Evolutionary conservation across 1,140 invertebrate species (phyloP), one percentile per base, ranked within the genome.

Genomic region (Pygmarrhopalites habei): DNA sequence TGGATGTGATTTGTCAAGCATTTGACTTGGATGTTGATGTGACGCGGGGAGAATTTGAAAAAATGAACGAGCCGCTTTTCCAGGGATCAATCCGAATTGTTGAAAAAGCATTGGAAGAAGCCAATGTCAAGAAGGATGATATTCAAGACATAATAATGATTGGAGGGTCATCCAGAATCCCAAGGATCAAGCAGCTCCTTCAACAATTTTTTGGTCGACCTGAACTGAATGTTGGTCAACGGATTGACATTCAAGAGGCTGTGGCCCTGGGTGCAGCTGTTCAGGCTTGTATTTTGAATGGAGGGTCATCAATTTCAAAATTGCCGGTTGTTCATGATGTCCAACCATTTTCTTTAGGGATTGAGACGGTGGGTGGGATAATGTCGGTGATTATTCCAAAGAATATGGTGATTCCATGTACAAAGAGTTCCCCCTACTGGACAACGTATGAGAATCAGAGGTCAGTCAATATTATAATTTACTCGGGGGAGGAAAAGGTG

Each of bases 291-390:
- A 67, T 83, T 84, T 69, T 82, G 81, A 25, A 83, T 81, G 71
- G 79, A 83, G 58, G 82, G 82, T 71, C 81, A 81, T 64, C 72
- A 83, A 2, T 73, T 82, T 3, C 5, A 26, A 77, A 80, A 80
- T 14, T 82, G 68, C 73, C 85, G 43, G 71, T 83, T 52, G n/a
- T 47, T 7, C 17, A n/a, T 15, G 83, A 84, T 72, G 82, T 85
- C 1, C 72, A 71, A 5, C 75, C 73, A 25, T 41, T 72, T 17
- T 74, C 72, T 1, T 71, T 86, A 17, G 85, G 84, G 39, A 84
- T 85, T 26, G 83, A 85, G 72, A 84, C 82, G 1, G 81, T 81
- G 5, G 82, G 82, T 4, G 83, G 83, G 3, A 80, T 85, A 10
- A 75, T 78, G 69, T 75, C 75, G 4, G 57, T 66, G 19, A 66